Evolutionary conservation across 2,113 vertebrate genomes (phyloP).

Genomic region (Hipposideros armiger): DNA sequence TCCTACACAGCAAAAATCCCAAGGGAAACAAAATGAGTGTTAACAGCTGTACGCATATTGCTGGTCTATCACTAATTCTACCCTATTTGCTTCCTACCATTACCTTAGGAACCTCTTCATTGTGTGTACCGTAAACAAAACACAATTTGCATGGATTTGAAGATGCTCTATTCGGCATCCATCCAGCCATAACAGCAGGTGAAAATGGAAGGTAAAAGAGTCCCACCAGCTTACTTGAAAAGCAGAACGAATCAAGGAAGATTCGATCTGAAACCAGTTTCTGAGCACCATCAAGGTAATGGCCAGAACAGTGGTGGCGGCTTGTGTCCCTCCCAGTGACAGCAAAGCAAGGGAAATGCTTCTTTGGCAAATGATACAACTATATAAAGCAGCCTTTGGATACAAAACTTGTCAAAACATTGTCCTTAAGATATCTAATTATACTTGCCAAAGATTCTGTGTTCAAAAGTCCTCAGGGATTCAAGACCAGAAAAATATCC

Average conservation of each 20-base stretch:
- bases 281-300: not conserved
- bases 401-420: conserved; percentile 35
- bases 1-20: not conserved
- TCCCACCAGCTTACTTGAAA: not conserved
- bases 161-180: not conserved
- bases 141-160: not conserved
- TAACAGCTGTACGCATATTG: not conserved
- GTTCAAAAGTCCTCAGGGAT: conserved; percentile 4
- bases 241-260: not conserved
- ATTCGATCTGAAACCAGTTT: not conserved
- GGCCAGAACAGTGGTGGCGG: not conserved
- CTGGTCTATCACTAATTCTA: not conserved
- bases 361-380: not conserved
- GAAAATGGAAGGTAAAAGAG: not conserved
- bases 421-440: not conserved
- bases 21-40: not conserved
- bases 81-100: not conserved
- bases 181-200: not conserved
- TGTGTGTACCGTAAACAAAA: not conserved
- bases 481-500: conserved; percentile 7
- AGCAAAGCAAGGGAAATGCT: not conserved
- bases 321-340: not conserved
- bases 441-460: not conserved
- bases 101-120: not conserved
- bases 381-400: not conserved